Evolutionary conservation across 2,797 vertebrate genomes (phyloP), one percentile per base, ranked within the genome.

Genomic region (Orientallactaga sibirica): DNA sequence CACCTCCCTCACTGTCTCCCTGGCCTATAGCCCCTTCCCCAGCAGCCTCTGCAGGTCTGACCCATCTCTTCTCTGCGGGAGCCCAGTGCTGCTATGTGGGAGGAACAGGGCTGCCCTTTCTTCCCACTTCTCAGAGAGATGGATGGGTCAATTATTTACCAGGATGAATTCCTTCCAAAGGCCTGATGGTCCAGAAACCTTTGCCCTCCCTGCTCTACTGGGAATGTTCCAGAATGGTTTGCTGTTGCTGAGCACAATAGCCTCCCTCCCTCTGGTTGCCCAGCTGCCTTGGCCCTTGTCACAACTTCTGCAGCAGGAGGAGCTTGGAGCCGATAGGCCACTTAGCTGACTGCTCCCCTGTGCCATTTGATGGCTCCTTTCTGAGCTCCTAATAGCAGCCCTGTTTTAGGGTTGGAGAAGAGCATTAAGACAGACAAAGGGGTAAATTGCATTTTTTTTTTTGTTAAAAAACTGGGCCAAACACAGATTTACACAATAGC

Each of bases 401-500:
- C 71, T 96, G 93, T 95, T 94, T 83, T 93, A 96, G 96, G 94
- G 80, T 95, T 91, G 91, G 89, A 96, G 95, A 93, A 96, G 80
- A 95, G 64, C 25, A 22, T 97, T 96, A 95, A 96, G 96, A 77
- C 91, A 97, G 95, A 96, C 97, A 97, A 96, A 96, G 94, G 96
- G 97, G 97, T 97, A 98, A 98, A 97, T 98, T 96, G 95, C 93
- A 29, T 95, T 96, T 97, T 64, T 88, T 33, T 96, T 97, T 62
- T 85, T 33, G 48, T 48, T 29, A 67, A 7, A 94, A 96, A 37
- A 97, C 96, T 89, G 93, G 93, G 88, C 96, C 97, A 98, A 96
- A 97, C 97, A 96, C 81, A 96, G 96, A 97, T 97, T 97, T 97
- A 93, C 95, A 98, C 97, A 97, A 96, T 96, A 97, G 96, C 93